These are phyloP conservation scores for Yasuhikotakia modesta DNA, from an alignment of 2,797 vertebrate genomes.

Conservation along the genomic window DNA sequence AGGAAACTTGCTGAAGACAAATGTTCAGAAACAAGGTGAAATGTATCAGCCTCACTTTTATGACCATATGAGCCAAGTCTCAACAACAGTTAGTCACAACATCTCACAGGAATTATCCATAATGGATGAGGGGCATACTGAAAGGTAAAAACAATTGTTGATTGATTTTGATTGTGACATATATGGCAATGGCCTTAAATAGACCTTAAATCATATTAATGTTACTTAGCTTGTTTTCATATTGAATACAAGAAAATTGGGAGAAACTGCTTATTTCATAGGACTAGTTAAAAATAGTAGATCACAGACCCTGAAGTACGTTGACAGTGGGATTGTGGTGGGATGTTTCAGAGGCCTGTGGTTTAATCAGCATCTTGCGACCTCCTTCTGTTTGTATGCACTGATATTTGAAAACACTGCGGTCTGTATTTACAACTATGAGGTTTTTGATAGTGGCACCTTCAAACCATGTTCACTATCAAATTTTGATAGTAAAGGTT, in stretches of 20 bases:
- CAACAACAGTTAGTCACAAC: neutral
- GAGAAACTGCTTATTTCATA: neutral
- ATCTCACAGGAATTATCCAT: neutral
- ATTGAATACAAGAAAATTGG: neutral
- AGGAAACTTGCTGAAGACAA: slow-evolving; percentile 55
- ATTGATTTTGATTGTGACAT: neutral
- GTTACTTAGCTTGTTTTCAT: neutral
- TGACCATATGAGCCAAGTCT: slow-evolving; percentile 3
- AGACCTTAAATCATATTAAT: neutral
- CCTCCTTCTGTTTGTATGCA: neutral
- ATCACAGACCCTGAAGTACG: slow-evolving; percentile 28
- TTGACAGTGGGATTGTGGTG: slow-evolving; percentile 47
- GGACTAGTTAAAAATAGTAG: slow-evolving; percentile 2
- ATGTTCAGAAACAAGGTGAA: slow-evolving; percentile 41
- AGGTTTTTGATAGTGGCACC: neutral
- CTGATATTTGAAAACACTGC: slow-evolving; percentile 3
- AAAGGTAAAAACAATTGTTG: slow-evolving; percentile 40
- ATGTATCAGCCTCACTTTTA: slow-evolving; percentile 25
- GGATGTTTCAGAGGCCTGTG: slow-evolving; percentile 49
- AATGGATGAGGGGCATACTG: slow-evolving; percentile 26
- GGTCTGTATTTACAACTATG: slow-evolving; percentile 17
- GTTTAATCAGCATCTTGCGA: slow-evolving; percentile 24
- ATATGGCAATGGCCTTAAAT: neutral
- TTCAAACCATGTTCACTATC: neutral
- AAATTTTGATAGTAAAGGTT: no score